These are phyloP conservation scores for Trichosurus vulpecula DNA, from an alignment of 2,797 vertebrate species.

Conservation along the genomic window DNA sequence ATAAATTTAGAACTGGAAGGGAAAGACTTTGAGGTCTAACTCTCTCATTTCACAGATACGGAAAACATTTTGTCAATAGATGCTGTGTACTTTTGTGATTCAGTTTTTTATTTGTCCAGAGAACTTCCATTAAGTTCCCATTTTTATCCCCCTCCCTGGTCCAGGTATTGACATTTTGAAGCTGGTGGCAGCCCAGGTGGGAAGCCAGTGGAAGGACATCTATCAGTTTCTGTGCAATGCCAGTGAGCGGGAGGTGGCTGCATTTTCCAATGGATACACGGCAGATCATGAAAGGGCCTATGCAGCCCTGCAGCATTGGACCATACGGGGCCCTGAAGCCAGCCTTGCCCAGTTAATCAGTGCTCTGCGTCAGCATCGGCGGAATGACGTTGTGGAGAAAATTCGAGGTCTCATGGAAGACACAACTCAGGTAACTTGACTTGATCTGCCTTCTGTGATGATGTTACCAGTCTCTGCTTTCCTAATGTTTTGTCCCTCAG, in stretches of 20 bases:
- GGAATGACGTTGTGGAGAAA: conserved; percentile 97
- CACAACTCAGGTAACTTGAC: conserved; percentile 89
- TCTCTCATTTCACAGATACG: not conserved
- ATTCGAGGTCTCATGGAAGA: conserved; percentile 97
- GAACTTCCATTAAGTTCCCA: not conserved
- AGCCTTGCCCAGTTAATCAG: conserved; percentile 97
- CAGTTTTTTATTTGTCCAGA: not conserved
- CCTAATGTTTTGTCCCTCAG: not conserved
- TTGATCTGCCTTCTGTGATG: not conserved
- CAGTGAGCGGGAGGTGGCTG: conserved; percentile 93
- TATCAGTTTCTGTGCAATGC: conserved; percentile 95
- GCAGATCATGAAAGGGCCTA: conserved; percentile 95
- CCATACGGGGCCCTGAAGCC: conserved; percentile 93
- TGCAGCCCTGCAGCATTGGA: conserved; percentile 97
- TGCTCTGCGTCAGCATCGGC: conserved; percentile 93
- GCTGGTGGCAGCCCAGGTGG: conserved; percentile 94
- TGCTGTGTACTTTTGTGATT: not conserved
- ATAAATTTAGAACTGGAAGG: not conserved
- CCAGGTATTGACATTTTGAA: conserved; percentile 96
- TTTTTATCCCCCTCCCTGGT: conserved; percentile 44
- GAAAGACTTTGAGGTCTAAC: not conserved
- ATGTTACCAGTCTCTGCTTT: not conserved
- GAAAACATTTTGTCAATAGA: not conserved
- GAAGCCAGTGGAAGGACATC: conserved; percentile 96
- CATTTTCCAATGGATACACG: conserved; percentile 93